These are phyloP conservation scores for Gavialis gangeticus DNA, from an alignment of 2,113 vertebrate genomes.

Conservation along the genomic window DNA sequence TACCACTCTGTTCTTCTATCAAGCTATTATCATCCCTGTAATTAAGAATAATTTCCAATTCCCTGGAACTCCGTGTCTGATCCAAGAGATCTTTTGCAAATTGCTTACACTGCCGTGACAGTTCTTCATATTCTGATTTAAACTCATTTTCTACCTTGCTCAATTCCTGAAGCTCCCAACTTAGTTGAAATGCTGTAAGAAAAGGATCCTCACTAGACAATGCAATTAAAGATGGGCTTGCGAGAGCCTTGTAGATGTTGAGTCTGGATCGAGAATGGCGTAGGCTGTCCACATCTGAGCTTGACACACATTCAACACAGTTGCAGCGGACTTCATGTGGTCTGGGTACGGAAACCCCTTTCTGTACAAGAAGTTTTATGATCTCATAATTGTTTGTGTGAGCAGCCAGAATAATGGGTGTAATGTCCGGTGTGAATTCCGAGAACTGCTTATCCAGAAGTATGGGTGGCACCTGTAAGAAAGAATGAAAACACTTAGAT, in stretches of 20 bases:
- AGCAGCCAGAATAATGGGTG: constrained; percentile 96
- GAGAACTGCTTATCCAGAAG: constrained; percentile 96
- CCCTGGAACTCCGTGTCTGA: constrained; percentile 95
- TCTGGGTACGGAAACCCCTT: constrained; percentile 94
- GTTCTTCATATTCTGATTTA: constrained; percentile 94
- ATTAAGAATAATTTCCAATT: constrained; percentile 96
- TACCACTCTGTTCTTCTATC: constrained; percentile 88
- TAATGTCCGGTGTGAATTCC: constrained; percentile 97
- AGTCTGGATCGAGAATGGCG: constrained; percentile 94
- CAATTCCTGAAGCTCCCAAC: constrained; percentile 96
- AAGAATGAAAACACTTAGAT: constrained; percentile 8
- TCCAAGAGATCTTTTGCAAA: constrained; percentile 98
- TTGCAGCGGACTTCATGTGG: constrained; percentile 96
- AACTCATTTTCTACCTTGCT: constrained; percentile 98
- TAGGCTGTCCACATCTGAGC: constrained; percentile 93
- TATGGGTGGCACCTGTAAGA: constrained; percentile 90
- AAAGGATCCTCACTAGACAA: constrained; percentile 98
- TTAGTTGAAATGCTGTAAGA: constrained; percentile 95
- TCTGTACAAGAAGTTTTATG: constrained; percentile 95
- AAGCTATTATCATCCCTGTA: constrained; percentile 92
- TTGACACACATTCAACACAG: constrained; percentile 93
- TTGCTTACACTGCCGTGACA: constrained; percentile 91
- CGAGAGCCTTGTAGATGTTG: constrained; percentile 95
- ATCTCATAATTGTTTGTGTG: constrained; percentile 99
- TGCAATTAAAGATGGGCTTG: constrained; percentile 93